Conservation (phyloP, 2,888 invertebrate genomes). For the Drosophila cognata region DNA sequence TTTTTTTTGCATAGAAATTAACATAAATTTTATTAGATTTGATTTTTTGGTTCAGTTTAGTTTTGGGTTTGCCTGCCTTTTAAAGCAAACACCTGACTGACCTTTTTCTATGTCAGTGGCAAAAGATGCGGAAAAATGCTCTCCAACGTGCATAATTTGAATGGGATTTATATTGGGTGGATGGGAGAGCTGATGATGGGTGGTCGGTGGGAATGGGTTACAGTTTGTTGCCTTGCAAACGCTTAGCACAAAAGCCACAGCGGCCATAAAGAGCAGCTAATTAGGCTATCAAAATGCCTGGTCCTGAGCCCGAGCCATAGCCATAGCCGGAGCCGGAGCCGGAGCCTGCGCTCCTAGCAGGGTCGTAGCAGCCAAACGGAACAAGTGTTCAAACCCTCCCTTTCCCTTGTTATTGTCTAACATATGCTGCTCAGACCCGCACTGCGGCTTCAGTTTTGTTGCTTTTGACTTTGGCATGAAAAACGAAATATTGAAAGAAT, state of each 20-base stretch:
- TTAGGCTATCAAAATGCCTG: slow-evolving; percentile 77
- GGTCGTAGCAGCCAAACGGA: slow-evolving; percentile 53
- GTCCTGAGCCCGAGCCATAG: neutral
- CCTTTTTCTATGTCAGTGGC: slow-evolving; percentile 77
- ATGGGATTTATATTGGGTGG: slow-evolving; percentile 41
- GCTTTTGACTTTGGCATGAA: slow-evolving; percentile 53
- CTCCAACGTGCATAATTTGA: slow-evolving; percentile 71
- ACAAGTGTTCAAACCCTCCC: slow-evolving; percentile 46
- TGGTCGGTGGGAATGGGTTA: slow-evolving; percentile 33
- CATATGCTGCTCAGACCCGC: neutral
- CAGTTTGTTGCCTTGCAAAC: slow-evolving; percentile 63
- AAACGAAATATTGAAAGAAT: slow-evolving; percentile 39
- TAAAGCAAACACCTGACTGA: slow-evolving; percentile 54
- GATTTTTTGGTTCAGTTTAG: slow-evolving; percentile 3
- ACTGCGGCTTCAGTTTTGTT: slow-evolving; percentile 63
- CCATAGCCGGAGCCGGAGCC: neutral
- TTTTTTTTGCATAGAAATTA: slow-evolving; percentile 31
- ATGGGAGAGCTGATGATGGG: neutral
- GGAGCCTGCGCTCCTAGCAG: slow-evolving; percentile 1
- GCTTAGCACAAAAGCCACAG: slow-evolving; percentile 75
- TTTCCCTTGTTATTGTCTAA: neutral
- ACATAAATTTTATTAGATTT: slow-evolving; percentile 49
- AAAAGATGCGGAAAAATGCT: slow-evolving; percentile 74
- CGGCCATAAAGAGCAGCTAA: slow-evolving; percentile 73
- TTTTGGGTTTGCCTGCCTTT: slow-evolving; percentile 8